Evolutionary conservation across 37 sponge, comb jelly and placozoan genomes (phyloP).

Genomic region (Axinella damicornis): DNA sequence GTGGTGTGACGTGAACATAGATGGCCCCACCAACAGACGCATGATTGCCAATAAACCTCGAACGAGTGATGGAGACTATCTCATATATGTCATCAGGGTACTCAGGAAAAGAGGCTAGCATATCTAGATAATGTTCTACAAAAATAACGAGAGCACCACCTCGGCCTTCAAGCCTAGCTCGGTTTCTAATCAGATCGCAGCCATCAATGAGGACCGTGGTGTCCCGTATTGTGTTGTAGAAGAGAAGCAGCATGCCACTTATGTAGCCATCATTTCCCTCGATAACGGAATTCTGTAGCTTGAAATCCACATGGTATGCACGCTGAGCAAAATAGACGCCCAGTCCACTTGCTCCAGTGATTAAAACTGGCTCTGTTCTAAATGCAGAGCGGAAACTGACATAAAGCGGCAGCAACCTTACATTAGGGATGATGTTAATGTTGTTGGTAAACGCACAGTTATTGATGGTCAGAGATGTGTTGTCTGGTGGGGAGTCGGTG

Average conservation of each 20-base stretch:
- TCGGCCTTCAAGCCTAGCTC: neutral
- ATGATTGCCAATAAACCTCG: slow-evolving; percentile 20
- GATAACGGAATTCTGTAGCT: neutral
- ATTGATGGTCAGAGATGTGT: slow-evolving; percentile 11
- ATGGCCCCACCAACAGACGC: slow-evolving; percentile 25
- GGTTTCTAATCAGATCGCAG: neutral
- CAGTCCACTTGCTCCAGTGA: slow-evolving; percentile 8
- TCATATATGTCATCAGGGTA: slow-evolving; percentile 25
- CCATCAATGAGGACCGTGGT: neutral
- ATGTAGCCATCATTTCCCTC: slow-evolving; percentile 1
- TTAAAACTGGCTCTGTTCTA: neutral
- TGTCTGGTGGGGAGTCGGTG: neutral
- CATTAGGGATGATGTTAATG: slow-evolving; percentile 1
- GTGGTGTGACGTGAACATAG: neutral
- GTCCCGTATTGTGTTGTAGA: slow-evolving; percentile 18
- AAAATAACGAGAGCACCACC: slow-evolving; percentile 17
- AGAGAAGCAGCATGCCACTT: neutral
- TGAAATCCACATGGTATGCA: neutral
- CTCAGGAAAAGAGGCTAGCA: neutral
- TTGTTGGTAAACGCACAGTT: slow-evolving; percentile 9
- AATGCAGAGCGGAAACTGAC: neutral
- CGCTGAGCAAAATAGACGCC: neutral
- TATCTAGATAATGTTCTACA: neutral
- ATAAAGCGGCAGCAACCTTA: neutral
- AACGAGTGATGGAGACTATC: neutral